Base-by-base conservation (phyloP, 2,797 vertebrate genomes). In the Sparidentex hasta region DNA sequence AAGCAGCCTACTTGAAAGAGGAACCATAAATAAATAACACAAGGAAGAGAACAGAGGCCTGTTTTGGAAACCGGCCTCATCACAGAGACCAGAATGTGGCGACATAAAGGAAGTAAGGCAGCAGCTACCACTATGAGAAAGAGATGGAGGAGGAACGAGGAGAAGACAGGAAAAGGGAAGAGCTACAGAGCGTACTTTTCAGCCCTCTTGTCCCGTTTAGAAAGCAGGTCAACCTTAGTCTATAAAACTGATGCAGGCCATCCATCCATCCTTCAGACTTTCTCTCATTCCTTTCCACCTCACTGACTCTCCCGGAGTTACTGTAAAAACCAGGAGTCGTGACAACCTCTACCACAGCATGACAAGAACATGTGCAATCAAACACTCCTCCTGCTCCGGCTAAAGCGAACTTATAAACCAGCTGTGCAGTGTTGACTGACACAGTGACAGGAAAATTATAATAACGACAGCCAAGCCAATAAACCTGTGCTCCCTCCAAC, bases 271-370 rank as follows among this genome's bases (percentile, higher is more conserved):
- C 44, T 23, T 80, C 83, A 65, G 74, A 75, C 87, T 87, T 77
- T 69, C 67, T 78, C 17, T 86, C 85, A 84, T 90, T 90, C 84
- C 81, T 87, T 87, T 84, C 80, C 82, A 68, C 78, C 57, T 80
- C 83, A 43, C 38, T 9, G 58, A 61, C 56, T 78, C 81, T 71
- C 66, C 71, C 81, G 0, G 55, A 81, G 78, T 82, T 52, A 73
- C 75, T 46, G 78, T 71, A 81, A 85, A 82, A 86, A 63, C 48
- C 65, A 59, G 71, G 74, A 78, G 54, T 57, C 27, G 20, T 74
- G 75, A 73, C 71, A 62, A 65, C 69, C 67, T 78, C 77, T 5
- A 44, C 67, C 69, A 72, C 74, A 81, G 77, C 75, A 66, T 79
- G 68, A 38, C 38, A 38, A 38, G 38, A 81, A 74, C 80, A 83